Evolutionary conservation across 35 echinoderm and acorn worm genomes (phyloP).

Genomic region (Diadema setosum): DNA sequence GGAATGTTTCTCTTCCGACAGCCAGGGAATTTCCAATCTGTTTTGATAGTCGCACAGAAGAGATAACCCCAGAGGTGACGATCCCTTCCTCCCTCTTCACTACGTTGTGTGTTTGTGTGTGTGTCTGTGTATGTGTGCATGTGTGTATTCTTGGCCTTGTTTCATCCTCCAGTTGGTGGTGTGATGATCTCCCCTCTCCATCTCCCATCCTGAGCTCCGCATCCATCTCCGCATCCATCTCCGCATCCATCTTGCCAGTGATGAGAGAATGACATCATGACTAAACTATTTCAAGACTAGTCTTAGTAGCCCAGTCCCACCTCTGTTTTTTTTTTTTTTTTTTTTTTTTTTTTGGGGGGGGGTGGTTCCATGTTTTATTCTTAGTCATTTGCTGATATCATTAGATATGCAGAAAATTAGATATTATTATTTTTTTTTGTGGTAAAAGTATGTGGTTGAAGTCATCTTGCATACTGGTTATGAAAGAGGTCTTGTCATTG

Average conservation of each 20-base stretch:
- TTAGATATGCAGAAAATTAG: too few species aligned
- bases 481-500: too few species aligned
- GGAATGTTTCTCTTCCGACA: not conserved
- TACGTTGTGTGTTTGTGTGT: not conserved
- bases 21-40: not conserved
- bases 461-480: too few species aligned
- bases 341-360: too few species aligned
- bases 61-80: not conserved
- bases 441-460: too few species aligned
- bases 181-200: not conserved
- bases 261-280: too few species aligned
- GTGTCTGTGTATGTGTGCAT: not conserved
- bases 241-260: not conserved
- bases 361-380: too few species aligned
- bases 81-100: not conserved
- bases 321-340: too few species aligned
- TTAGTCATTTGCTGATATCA: too few species aligned
- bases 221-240: not conserved
- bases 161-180: not conserved
- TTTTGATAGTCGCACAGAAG: not conserved
- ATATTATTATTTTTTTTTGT: too few species aligned
- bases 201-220: not conserved
- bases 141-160: not conserved
- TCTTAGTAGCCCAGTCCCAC: too few species aligned
- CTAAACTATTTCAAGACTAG: too few species aligned